Conservation (phyloP, 2,113 vertebrate genomes). For the Dromas ardeola region DNA sequence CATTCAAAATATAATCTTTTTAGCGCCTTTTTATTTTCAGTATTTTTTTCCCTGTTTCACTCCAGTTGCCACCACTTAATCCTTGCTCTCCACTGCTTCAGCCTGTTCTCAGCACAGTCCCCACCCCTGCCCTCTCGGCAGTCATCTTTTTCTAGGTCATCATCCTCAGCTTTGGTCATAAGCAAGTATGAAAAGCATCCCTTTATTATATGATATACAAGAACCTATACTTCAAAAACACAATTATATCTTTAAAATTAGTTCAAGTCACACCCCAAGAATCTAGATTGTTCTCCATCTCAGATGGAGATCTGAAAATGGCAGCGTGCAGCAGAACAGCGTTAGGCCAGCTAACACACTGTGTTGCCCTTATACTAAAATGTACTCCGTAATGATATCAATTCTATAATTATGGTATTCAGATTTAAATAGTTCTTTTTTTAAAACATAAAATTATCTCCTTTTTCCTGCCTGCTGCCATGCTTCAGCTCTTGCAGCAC, state of each 20-base stretch:
- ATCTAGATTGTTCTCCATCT: background rate
- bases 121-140: background rate
- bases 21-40: background rate
- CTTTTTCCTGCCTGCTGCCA: background rate
- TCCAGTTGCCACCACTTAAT: background rate
- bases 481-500: background rate
- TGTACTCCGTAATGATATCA: background rate
- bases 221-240: background rate
- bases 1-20: background rate
- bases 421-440: background rate
- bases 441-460: conserved; percentile 4
- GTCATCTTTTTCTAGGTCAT: background rate
- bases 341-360: background rate
- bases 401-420: background rate
- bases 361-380: background rate
- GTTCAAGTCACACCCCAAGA: background rate
- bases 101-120: background rate
- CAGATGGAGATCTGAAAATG: background rate
- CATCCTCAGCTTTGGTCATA: background rate
- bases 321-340: background rate
- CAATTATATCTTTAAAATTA: background rate
- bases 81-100: background rate
- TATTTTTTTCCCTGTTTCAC: background rate
- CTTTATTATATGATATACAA: background rate
- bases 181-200: background rate